Percentiles rank a stretch among this genome's conserved stretches.
phyloP scores from a whole-genome alignment of 2,797 vertebrate genomes.

The Tarsius wallacei region DNA sequence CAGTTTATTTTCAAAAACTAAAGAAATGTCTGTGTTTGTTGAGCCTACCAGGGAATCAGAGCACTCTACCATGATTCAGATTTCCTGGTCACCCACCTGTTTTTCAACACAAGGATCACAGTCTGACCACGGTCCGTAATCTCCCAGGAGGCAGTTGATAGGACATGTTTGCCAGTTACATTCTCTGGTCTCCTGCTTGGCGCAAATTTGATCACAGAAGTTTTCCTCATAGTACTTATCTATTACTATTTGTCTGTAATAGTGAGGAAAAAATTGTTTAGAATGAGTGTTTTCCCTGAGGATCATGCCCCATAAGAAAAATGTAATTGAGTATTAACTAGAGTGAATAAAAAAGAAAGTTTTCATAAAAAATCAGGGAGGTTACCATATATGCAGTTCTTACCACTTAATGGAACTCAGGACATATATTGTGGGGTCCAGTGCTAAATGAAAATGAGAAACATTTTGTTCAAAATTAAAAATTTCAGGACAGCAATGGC shows the following conservation, averaged over 20 bases:
- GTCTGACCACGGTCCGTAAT: slow-evolving; percentile 95
- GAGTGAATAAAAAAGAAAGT: slow-evolving; percentile 17
- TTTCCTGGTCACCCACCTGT: slow-evolving; percentile 90
- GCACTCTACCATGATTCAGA: neutral
- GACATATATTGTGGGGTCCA: neutral
- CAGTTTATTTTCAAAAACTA: slow-evolving; percentile 53
- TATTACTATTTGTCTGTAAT: slow-evolving; percentile 89
- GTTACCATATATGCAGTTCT: neutral
- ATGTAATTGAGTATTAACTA: neutral
- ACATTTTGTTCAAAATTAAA: neutral
- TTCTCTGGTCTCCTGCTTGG: slow-evolving; percentile 87
- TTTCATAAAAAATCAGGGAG: neutral
- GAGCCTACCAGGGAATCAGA: neutral
- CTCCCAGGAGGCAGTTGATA: slow-evolving; percentile 94
- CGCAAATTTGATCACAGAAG: slow-evolving; percentile 92
- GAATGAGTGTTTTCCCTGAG: neutral
- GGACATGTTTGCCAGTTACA: slow-evolving; percentile 95
- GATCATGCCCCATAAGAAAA: neutral
- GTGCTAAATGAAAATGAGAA: neutral
- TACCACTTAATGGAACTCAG: neutral
- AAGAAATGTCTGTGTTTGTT: neutral
- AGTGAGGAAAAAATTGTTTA: slow-evolving; percentile 35
- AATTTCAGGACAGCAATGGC: neutral
- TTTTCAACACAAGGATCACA: slow-evolving; percentile 96
- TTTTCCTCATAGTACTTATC: slow-evolving; percentile 92